Conservation (phyloP, 2,888 invertebrate species). For the Prosopocoilus inquinatus region DNA sequence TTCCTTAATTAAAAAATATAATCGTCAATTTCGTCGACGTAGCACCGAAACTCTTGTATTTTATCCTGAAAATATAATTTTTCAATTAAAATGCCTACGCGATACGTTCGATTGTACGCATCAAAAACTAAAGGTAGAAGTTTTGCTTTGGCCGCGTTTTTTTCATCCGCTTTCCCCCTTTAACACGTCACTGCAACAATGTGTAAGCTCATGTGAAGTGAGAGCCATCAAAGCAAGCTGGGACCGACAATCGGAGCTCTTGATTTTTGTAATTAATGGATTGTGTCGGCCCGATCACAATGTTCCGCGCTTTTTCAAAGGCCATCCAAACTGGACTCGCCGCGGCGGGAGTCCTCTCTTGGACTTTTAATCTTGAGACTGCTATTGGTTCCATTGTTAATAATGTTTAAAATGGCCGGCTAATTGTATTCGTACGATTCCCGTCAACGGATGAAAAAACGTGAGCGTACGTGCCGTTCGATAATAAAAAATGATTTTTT, state of each 20-base stretch:
- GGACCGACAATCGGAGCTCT: constrained; percentile 29
- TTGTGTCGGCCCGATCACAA: constrained; percentile 17
- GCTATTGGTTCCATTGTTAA: constrained; percentile 30
- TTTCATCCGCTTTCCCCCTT: constrained; percentile 10
- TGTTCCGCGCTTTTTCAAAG: constrained; percentile 19
- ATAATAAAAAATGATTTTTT: too few species aligned
- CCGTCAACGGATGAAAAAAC: neutral
- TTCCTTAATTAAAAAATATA: too few species aligned
- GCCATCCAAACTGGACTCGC: constrained; percentile 12
- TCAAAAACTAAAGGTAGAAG: neutral
- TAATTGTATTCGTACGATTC: constrained; percentile 16
- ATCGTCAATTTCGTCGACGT: too few species aligned
- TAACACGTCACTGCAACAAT: constrained; percentile 19
- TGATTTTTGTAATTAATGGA: constrained; percentile 33
- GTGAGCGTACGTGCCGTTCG: neutral
- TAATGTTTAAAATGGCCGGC: constrained; percentile 28
- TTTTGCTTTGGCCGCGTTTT: constrained; percentile 14
- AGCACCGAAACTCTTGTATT: too few species aligned
- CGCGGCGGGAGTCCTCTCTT: constrained; percentile 21
- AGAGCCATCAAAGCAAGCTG: constrained; percentile 24
- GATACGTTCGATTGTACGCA: neutral
- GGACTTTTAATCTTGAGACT: constrained; percentile 15
- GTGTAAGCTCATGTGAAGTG: constrained; percentile 23
- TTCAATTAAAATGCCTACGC: neutral
- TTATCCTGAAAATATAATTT: neutral